Evolutionary conservation across 64 coral and sea anemone species (phyloP), one percentile per base, ranked within the genome.

Genomic region (Stichodactyla helianthus): DNA sequence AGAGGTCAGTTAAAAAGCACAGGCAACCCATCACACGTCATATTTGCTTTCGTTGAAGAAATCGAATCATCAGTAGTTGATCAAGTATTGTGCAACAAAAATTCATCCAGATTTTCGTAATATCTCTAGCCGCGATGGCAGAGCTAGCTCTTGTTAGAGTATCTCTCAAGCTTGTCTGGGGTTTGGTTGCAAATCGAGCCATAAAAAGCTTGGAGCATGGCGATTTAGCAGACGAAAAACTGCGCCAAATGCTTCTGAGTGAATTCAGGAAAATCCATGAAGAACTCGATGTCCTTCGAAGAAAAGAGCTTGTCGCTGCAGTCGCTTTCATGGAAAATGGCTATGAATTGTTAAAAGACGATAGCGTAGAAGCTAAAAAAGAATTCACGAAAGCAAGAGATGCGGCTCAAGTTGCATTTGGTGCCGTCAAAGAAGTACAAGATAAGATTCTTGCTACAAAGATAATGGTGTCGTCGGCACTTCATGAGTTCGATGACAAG

Each of bases 331-430:
- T 99, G 96, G 96, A 99, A 62, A 99, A 99, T 86, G 96, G 93
- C 31, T 99, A 99, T 70, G 93, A 95, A 85, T 85, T 99, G 31
- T 83, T 95, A 11, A 87, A 92, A 28, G 90, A 90, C 77, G 96
- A 99, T 79, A 52, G 55, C 13, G 79, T 28, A 54, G 96, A 99
- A 94, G 96, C 96, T 58, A 85, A 88, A 53, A 99, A 95, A 83
- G 96, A 99, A 63, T 99, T 99, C 28, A 99, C 89, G 52, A 99
- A 99, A 71, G 96, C 96, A 5, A 92, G 96, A 63, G 96, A 99
- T 90, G 93, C 96, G 1, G 96, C 96, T 0, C 96, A 99, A 79
- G 89, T 99, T 50, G 90, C 96, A 16, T 85, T 99, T 71, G 96
- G 93, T 44, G 96, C 95, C 27, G 96, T 99, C 10, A 84, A 93